phyloP scores from a whole-genome alignment of 2,888 invertebrate species.

The Ferdinandea cuprea region DNA sequence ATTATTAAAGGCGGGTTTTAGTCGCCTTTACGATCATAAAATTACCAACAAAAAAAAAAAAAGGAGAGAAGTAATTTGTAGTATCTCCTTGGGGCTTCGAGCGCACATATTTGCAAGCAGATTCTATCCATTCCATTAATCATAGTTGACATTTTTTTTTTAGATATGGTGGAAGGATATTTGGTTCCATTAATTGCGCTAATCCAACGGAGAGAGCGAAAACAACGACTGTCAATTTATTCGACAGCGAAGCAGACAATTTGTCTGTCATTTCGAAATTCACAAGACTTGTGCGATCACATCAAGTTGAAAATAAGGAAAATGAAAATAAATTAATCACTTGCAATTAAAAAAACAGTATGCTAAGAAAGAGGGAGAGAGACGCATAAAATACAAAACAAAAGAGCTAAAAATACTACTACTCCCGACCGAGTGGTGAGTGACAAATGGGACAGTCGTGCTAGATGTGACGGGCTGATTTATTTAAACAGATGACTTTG shows the following conservation, averaged over 20 bases:
- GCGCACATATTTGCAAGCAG: conserved; percentile 53
- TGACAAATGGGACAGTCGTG: conserved; percentile 10
- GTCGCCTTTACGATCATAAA: conserved; percentile 33
- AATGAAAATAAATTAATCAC: not conserved
- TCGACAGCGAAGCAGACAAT: not conserved
- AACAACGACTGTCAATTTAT: not conserved
- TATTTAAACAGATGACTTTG: conserved; percentile 4
- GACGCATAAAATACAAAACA: conserved; percentile 3
- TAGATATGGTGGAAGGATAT: conserved; percentile 6
- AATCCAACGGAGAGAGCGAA: not conserved
- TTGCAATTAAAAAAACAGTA: not conserved
- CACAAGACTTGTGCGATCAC: not conserved
- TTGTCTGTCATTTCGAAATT: not conserved
- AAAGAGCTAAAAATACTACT: conserved; percentile 4
- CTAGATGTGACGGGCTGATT: conserved; percentile 22
- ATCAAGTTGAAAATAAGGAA: not conserved
- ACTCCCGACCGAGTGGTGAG: not conserved
- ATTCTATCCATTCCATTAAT: conserved; percentile 61
- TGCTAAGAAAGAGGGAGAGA: no score
- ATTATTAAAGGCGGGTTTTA: conserved; percentile 38
- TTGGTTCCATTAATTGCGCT: not conserved
- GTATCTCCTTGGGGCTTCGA: not conserved
- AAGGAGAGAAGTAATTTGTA: no score
- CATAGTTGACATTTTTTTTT: conserved; percentile 21
- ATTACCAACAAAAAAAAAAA: conserved; percentile 23